Evolutionary conservation across 1,140 invertebrate species (phyloP), one percentile per base, ranked within the genome.

Genomic region (Drosophila persimilis): DNA sequence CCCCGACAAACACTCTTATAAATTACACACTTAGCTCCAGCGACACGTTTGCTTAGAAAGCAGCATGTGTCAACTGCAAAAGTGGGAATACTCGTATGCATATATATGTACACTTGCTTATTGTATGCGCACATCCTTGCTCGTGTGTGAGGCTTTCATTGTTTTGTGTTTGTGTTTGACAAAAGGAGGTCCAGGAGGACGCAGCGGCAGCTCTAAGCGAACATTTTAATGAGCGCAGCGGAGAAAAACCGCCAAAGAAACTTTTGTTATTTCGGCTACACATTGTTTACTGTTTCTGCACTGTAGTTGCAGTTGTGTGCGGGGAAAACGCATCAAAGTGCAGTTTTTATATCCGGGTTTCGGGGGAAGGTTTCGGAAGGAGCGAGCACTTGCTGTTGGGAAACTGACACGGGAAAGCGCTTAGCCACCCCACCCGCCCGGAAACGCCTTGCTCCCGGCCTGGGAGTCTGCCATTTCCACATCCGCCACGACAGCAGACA

Each of bases 21-120:
- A 86, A 86, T 86, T 86, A 77, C 81, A 81, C 83, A 86, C 81
- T 86, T 85, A 80, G 64, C 77, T 71, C 46, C 60, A 73, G 59
- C 52, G 52, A 57, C 69, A 22, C 43, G 64, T 61, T 67, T 63
- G 73, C 76, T 76, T 84, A 60, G 70, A 71, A 75, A 60, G 50
- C 52, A 57, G 64, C 65, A 73, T 78, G 60, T 84, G 75, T 76
- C 80, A 84, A 72, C 62, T 64, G 80, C 70, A 71, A 64, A 46
- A 53, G 24, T 26, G 4, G 24, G 24, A 26, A 26, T 26, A 26
- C 24, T 15, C 4, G 3, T 13, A 13, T 39, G 24, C 24, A 26
- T 24, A 24, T 39, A 39, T 2, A 4, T 11, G 11, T 39, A 13
- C 11, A 13, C 35, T 39, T 4, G 20, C 4, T 4, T 39, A 8